These are phyloP conservation scores for Falco concolor DNA, from an alignment of 2,797 vertebrate species.

Conservation along the genomic window DNA sequence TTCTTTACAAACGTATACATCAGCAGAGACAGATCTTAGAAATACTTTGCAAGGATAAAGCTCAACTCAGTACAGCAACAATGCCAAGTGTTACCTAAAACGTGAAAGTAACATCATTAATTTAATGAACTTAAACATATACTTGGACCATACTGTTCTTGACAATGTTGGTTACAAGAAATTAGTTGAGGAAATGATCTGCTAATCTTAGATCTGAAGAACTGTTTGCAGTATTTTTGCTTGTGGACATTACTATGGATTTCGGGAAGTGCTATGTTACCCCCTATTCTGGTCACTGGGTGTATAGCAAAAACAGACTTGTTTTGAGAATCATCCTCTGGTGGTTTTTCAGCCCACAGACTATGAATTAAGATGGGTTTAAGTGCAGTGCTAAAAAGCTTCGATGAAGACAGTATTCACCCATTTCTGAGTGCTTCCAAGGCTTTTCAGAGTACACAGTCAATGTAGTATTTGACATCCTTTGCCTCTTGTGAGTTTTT, in stretches of 20 bases:
- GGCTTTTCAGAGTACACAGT: neutral
- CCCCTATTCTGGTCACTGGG: neutral
- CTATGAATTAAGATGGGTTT: neutral
- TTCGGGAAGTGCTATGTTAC: neutral
- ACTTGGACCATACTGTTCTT: neutral
- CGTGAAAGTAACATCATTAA: neutral
- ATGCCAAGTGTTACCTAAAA: neutral
- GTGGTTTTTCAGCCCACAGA: neutral
- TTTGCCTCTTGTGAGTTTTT: neutral
- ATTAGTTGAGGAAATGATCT: neutral
- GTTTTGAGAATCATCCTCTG: neutral
- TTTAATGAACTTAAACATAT: neutral
- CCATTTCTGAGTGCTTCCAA: neutral
- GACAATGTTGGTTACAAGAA: neutral
- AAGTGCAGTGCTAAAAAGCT: neutral
- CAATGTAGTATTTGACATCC: neutral
- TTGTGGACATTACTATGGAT: neutral
- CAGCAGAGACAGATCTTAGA: neutral
- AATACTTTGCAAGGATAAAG: neutral
- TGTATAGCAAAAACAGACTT: neutral
- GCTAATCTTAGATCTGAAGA: neutral
- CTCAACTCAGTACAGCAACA: neutral
- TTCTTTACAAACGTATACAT: neutral
- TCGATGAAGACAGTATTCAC: neutral
- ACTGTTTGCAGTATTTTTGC: neutral